Base-by-base conservation (phyloP, 2,797 vertebrate species). In the Periophthalmus magnuspinnatus region DNA sequence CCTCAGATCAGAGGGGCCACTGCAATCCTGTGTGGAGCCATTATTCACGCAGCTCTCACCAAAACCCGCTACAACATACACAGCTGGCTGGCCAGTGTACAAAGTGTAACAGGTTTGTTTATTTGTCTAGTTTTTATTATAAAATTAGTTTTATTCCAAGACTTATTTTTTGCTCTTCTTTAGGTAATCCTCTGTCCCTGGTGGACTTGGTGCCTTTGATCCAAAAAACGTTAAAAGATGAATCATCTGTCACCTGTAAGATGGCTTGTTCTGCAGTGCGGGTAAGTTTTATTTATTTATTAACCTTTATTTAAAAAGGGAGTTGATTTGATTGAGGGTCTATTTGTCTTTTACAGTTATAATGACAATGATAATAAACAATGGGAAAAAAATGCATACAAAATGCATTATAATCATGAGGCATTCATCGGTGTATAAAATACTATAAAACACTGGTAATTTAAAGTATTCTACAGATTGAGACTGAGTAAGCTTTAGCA, bases 221-320 rank as follows among this genome's bases (percentile, higher is more conserved):
- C 52, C 95, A 92, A 87, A 96, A 91, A 75, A 93, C 93, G 0
- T 82, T 99, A 54, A 96, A 94, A 86, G 98, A 99, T 22, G 95
- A 97, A 48, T 99, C 97, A 6, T 99, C 97, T 0, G 97, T 99
- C 50, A 97, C 98, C 0, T 98, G 97, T 84, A 98, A 98, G 86
- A 86, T 99, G 93, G 96, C 95, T 34, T 99, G 97, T 78, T 92
- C 94, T 50, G 96, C 97, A 77, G 96, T 98, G 71, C 94, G 95
- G 94, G 98, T 99, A 88, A 94, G 96, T 57, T 41, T 8, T 28
- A 2, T 7, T 28, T 28, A 28, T 28, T 28, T 28, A 28, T 28
- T 28, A 1, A 1, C 28, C 28, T 28, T 28, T 28, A 28, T 28
- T 28, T 28, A 28, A 28, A 28, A 28, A 28, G 28, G 3, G 28